A percentile compares a stretch with the other conserved stretches of the same genome.
These are phyloP conservation scores for Protomyctophum bolini DNA, from an alignment of 2,113 vertebrate genomes.

Conservation along the genomic window DNA sequence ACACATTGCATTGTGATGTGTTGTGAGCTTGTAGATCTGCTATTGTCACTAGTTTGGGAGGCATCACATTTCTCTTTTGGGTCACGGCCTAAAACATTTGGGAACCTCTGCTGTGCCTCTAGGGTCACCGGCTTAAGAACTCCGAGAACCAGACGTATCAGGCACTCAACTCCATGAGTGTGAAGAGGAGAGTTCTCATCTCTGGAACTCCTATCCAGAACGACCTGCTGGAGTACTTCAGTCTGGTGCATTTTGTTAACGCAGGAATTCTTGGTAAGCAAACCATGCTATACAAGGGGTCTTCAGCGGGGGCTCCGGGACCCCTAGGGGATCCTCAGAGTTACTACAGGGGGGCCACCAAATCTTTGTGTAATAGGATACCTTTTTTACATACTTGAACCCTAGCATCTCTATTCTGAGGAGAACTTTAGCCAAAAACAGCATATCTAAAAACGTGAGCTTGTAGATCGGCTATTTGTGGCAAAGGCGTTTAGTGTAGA, in stretches of 20 bases:
- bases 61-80: neutral
- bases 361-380: too few species aligned
- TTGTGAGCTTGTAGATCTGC: too few species aligned
- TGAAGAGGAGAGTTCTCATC: constrained; percentile 91
- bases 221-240: constrained; percentile 97
- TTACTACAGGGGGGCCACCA: neutral
- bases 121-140: constrained; percentile 97
- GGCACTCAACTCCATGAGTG: constrained; percentile 88
- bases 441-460: too few species aligned
- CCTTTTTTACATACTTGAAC: neutral
- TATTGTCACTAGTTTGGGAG: too few species aligned
- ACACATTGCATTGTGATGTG: too few species aligned
- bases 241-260: constrained; percentile 96
- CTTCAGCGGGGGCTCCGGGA: too few species aligned
- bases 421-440: too few species aligned
- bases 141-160: constrained; percentile 98
- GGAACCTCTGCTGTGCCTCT: neutral
- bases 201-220: constrained; percentile 98
- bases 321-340: too few species aligned
- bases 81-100: neutral
- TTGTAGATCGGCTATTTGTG: too few species aligned
- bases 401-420: too few species aligned
- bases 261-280: constrained; percentile 90
- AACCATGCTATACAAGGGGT: neutral
- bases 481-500: too few species aligned